phyloP scores from a whole-genome alignment of 1,140 invertebrate genomes.

The Pteromalus puparum region DNA sequence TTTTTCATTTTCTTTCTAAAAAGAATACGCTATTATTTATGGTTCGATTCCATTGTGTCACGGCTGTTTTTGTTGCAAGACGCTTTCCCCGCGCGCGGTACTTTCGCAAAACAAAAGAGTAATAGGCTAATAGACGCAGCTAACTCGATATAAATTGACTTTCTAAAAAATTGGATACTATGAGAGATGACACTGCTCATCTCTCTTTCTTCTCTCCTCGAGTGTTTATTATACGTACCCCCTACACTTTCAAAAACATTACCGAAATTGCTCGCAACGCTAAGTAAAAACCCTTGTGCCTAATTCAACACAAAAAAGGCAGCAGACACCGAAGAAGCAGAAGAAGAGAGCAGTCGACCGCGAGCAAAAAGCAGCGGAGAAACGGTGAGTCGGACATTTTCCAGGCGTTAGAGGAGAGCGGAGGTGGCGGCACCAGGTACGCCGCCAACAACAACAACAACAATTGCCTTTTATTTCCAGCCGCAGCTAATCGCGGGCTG shows the following conservation, averaged over 20 bases:
- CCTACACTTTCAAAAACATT: not conserved
- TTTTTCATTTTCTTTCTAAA: not conserved
- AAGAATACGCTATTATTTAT: slow-evolving; percentile 24
- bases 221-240: not conserved
- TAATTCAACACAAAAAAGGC: not conserved
- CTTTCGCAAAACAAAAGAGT: not conserved
- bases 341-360: not conserved
- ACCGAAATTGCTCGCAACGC: not conserved
- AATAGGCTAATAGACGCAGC: not conserved
- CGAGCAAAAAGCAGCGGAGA: not conserved
- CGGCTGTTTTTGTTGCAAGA: slow-evolving; percentile 11
- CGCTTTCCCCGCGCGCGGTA: not conserved
- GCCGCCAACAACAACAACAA: not conserved
- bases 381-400: slow-evolving; percentile 23
- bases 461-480: slow-evolving; percentile 18
- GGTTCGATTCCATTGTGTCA: slow-evolving; percentile 10
- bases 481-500: not conserved
- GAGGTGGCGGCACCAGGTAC: slow-evolving; percentile 4
- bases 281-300: not conserved
- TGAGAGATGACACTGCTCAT: not conserved
- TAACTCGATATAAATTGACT: not conserved
- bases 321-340: not conserved
- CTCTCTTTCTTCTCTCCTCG: too few relatives aligned
- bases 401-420: not conserved
- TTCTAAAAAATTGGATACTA: not conserved